Evolutionary conservation across 2,888 invertebrate genomes (phyloP), one percentile per base, ranked within the genome.

Genomic region (Eilema depressum): DNA sequence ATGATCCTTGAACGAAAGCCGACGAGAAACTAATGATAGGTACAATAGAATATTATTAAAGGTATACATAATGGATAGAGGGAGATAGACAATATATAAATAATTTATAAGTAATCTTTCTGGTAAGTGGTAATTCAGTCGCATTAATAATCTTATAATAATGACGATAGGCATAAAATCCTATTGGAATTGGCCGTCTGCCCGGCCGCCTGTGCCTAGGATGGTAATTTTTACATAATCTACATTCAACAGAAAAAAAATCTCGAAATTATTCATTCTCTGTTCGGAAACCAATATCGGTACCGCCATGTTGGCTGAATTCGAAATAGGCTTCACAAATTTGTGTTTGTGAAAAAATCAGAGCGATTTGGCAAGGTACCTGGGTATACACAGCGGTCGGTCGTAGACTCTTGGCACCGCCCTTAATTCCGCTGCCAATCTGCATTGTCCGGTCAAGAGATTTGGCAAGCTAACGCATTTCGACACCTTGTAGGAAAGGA

Each of bases 391-490:
- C 77, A 75, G 75, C 75, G 76, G 71, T 76, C 80, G 83, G 84
- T 79, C 74, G 83, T 79, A 74, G 80, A 73, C 82, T 77, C 81
- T 85, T 86, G 91, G 90, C 91, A 89, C 72, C 76, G 80, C 80
- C 76, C 77, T 80, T 84, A 84, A 82, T 82, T 82, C 81, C 82
- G 83, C 85, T 89, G 86, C 86, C 87, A 87, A 88, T 83, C 79
- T 82, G 85, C 82, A 83, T 84, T 80, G 83, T 82, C 84, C 79
- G 82, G 80, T 67, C 80, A 79, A 79, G 74, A 88, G 85, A 91
- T 89, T 93, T 93, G 93, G 93, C 92, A 92, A 79, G 86, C 83
- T 75, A 78, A 78, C 83, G 71, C 79, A 81, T 86, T 87, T 88
- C 86, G 79, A 86, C 91, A 88, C 89, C 87, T 88, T 87, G 84